These are phyloP conservation scores for Holacanthus passer DNA, from an alignment of 2,113 vertebrate genomes.

Conservation along the genomic window DNA sequence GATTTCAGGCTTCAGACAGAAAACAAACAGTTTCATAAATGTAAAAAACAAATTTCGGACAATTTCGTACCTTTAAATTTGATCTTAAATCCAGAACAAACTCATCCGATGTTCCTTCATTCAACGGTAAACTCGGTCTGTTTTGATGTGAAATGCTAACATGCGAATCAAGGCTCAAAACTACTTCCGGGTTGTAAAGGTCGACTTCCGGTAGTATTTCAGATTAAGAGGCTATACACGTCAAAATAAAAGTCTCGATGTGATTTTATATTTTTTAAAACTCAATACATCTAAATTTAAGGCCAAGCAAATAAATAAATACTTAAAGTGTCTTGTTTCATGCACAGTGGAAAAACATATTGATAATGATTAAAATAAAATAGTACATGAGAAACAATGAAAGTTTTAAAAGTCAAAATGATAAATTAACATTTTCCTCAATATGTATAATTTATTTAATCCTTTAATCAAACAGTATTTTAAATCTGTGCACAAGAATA, in stretches of 20 bases:
- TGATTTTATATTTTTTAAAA: neutral
- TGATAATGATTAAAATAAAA: too few species aligned
- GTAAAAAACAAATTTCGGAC: neutral
- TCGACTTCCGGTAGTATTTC: constrained; percentile 18
- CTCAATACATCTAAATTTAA: too few species aligned
- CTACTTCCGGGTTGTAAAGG: constrained; percentile 16
- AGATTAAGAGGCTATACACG: neutral
- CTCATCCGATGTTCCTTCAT: neutral
- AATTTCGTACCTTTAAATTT: neutral
- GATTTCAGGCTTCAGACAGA: neutral
- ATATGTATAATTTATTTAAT: neutral
- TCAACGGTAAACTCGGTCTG: neutral
- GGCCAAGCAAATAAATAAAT: too few species aligned
- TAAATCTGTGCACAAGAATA: neutral
- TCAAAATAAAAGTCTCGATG: constrained; percentile 25
- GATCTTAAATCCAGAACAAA: neutral
- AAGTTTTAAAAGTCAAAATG: too few species aligned
- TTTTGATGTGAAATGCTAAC: neutral
- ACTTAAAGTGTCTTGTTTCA: too few species aligned
- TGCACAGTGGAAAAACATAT: too few species aligned
- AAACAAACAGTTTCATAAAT: accelerated
- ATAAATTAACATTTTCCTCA: neutral
- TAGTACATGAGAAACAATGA: too few species aligned
- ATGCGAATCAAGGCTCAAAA: neutral
- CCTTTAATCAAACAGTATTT: too few species aligned